Evolutionary conservation across 2,113 vertebrate genomes (phyloP).

Genomic region (Polypterus senegalus): DNA sequence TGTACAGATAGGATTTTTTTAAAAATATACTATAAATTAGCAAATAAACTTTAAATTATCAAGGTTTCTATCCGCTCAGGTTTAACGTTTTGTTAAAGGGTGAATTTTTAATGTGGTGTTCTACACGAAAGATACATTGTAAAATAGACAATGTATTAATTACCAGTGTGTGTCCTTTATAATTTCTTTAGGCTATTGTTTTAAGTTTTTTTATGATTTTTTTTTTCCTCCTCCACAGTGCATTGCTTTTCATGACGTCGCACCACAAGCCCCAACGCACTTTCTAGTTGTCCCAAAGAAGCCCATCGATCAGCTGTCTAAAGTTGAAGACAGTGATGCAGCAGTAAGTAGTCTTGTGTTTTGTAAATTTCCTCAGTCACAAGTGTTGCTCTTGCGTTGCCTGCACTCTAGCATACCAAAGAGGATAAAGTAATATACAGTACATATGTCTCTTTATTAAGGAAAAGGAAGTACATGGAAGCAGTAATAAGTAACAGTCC

Average conservation of each 20-base stretch:
- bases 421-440: too few species aligned
- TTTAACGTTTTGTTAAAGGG: background rate
- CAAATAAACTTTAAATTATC: too few species aligned
- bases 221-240: slow-evolving; percentile 52
- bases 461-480: too few species aligned
- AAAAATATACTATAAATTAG: too few species aligned
- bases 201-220: slow-evolving; percentile 1
- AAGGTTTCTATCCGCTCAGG: background rate
- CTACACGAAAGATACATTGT: background rate
- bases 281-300: slow-evolving; percentile 90
- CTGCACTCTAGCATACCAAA: too few species aligned
- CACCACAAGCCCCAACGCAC: slow-evolving; percentile 86
- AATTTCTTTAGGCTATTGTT: background rate
- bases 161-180: too few species aligned
- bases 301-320: slow-evolving; percentile 68
- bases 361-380: background rate
- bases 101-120: background rate
- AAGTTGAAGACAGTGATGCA: slow-evolving; percentile 70
- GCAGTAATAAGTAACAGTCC: too few species aligned
- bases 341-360: slow-evolving; percentile 54
- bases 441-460: too few species aligned
- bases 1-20: too few species aligned
- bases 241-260: slow-evolving; percentile 78
- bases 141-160: background rate
- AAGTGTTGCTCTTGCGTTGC: too few species aligned